Percentiles rank a stretch among this genome's conserved stretches.
phyloP scores from a whole-genome alignment of 2,888 invertebrate genomes.

The Leptopilina myrica region DNA sequence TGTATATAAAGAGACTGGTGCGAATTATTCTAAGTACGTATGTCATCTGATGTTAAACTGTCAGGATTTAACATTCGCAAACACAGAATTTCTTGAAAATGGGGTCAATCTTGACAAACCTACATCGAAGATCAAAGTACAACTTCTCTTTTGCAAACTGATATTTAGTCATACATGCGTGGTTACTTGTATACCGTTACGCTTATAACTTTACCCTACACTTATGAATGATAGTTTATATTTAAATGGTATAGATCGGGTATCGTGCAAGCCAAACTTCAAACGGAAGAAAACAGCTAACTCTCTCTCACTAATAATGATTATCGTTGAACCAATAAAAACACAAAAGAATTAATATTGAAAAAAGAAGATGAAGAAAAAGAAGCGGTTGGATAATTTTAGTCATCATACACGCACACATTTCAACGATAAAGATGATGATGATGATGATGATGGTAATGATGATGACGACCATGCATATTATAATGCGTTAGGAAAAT shows the following conservation, averaged over 20 bases:
- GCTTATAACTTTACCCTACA: neutral
- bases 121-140: slow-evolving; percentile 23
- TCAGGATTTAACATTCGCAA: slow-evolving; percentile 1
- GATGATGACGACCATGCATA: neutral
- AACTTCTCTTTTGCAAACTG: slow-evolving; percentile 6
- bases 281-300: slow-evolving; percentile 15
- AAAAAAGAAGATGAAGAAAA: too few relatives aligned
- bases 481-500: neutral
- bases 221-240: slow-evolving; percentile 36
- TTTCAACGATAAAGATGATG: neutral
- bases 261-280: slow-evolving; percentile 3
- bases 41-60: slow-evolving; percentile 46
- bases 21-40: slow-evolving; percentile 54
- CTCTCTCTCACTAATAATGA: neutral
- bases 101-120: slow-evolving; percentile 12
- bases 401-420: neutral
- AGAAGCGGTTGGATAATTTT: neutral
- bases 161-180: slow-evolving; percentile 36
- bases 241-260: slow-evolving; percentile 24
- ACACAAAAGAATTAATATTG: neutral
- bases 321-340: slow-evolving; percentile 19
- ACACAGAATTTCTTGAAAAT: neutral
- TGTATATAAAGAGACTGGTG: slow-evolving; percentile 38
- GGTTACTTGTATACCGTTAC: slow-evolving; percentile 34
- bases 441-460: neutral